Evolutionary conservation across 2,888 invertebrate species (phyloP), one percentile per base, ranked within the genome.

Genomic region (Tubulanus polymorphus): DNA sequence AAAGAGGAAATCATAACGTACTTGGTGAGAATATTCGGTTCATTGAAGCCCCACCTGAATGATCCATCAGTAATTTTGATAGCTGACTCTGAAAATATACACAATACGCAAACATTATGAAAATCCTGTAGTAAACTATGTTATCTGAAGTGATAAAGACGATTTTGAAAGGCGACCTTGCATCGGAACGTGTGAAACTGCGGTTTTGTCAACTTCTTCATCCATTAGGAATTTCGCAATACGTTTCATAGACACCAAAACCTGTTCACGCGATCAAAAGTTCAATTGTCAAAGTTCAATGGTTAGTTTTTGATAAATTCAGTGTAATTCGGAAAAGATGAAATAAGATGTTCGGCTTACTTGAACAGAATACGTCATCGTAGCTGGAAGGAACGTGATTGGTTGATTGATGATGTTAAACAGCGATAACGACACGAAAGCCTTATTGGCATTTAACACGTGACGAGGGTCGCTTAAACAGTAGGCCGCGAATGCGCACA

Each of bases 151-250:
- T n/a, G n/a, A n/a, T n/a, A n/a, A n/a, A n/a, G n/a, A n/a, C n/a
- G n/a, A n/a, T n/a, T n/a, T n/a, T n/a, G n/a, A n/a, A n/a, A n/a
- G n/a, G n/a, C n/a, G n/a, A 41, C 41, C 41, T 41, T 8, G 62
- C 53, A 48, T 58, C 41, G 23, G 37, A 26, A 64, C 60, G 32
- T 53, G 57, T 2, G 56, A 51, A n/a, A 71, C 69, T 54, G 67
- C 63, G 54, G 60, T 55, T 3, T 64, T 86, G 79, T 93, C 89
- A 63, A 95, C 81, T 81, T 96, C 95, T 73, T 93, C 93, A 63
- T 87, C 85, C 75, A 91, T 93, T 86, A 96, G 87, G 80, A 93
- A 96, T 75, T 88, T 89, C 78, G 93, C 91, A 67, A 96, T 87
- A 78, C 96, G 86, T 73, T 88, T 88, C 59, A 95, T 86, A 61